Base-by-base conservation (phyloP, 2,888 invertebrate species). In the Dryococelus australis region DNA sequence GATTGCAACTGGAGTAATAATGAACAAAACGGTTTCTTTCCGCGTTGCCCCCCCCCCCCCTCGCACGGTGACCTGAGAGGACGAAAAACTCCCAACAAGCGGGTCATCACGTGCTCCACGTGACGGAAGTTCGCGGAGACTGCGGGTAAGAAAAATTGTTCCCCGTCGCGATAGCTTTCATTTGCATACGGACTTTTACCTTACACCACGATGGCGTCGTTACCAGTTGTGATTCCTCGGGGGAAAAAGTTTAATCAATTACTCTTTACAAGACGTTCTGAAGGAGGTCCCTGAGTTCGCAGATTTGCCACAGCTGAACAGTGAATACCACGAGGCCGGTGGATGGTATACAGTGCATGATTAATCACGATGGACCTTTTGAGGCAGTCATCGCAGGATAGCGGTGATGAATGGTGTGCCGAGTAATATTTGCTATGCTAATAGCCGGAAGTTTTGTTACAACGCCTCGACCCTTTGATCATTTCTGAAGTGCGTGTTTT, bases 391-490 rank as follows among this genome's bases (percentile, higher is more conserved):
- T 65, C 65, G 65, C n/a, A 35, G 20, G 20, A 65, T 65, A 8
- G 20, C 24, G 24, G 20, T 65, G 65, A 65, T 65, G n/a, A 65
- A 65, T n/a, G 65, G n/a, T n/a, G 65, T 65, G 65, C n/a, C 65
- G 24, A n/a, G 65, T 65, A 65, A 16, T 65, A 65, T 65, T 65
- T 65, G 65, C 65, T 65, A 65, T 65, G 65, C 65, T 65, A 65
- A 65, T 20, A n/a, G 65, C n/a, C 20, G 65, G 65, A n/a, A n/a
- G 65, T 65, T 65, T 65, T 65, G 65, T 65, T 65, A n/a, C n/a
- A n/a, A 51, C 51, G 24, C 16, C 65, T n/a, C 8, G 65, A 24
- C 24, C 65, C 65, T 24, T 65, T 65, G 65, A 65, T 65, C 1
- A 65, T 65, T 65, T 65, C 65, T 65, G 24, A 24, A 65, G 65